A percentile compares a stretch with the other conserved stretches of the same genome.
phyloP scores from a whole-genome alignment of 1,140 invertebrate species.

The Sitobion miscanthi region DNA sequence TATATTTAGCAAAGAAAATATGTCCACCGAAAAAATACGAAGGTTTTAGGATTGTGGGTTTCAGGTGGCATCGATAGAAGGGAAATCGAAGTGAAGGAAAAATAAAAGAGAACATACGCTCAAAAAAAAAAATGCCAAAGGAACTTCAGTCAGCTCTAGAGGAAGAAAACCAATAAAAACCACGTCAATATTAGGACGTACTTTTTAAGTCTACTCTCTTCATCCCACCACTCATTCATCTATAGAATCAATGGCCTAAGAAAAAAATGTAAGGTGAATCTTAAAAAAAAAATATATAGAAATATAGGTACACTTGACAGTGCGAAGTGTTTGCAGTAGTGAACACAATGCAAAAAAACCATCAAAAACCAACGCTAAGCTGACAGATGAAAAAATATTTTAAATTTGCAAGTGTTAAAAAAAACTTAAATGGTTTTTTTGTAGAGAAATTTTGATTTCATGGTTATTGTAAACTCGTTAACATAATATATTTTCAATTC shows the following conservation, averaged over 20 bases:
- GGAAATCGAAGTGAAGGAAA: neutral
- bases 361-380: neutral
- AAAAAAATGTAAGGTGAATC: neutral
- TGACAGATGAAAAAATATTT: conserved; percentile 15
- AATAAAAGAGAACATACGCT: neutral
- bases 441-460: neutral
- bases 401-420: conserved; percentile 16
- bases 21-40: neutral
- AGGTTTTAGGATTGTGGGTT: neutral
- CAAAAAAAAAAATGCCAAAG: conserved; percentile 14
- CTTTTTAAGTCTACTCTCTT: conserved; percentile 26
- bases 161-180: conserved; percentile 43
- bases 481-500: neutral
- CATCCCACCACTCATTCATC: neutral
- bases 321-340: neutral
- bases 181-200: conserved; percentile 43
- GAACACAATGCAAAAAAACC: neutral
- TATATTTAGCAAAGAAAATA: conserved; percentile 6
- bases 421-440: neutral
- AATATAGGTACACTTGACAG: neutral
- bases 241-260: conserved; percentile 18
- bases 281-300: neutral
- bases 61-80: neutral
- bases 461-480: neutral
- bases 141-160: neutral